These are phyloP conservation scores for Equus przewalskii DNA, from an alignment of 2,113 vertebrate species.

Conservation along the genomic window DNA sequence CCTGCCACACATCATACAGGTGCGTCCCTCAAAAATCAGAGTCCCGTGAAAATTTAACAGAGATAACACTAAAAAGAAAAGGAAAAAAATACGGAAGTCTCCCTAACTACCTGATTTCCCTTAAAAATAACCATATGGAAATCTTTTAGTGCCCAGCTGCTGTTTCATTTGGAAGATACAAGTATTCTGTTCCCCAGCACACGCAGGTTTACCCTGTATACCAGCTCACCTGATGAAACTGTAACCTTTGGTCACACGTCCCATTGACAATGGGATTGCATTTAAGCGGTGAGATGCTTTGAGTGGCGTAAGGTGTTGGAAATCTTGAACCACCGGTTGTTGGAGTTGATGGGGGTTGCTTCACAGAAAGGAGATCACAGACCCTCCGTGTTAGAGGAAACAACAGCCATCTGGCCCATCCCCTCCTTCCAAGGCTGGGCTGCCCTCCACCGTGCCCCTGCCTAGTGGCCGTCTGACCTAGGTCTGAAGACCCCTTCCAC, in stretches of 20 bases:
- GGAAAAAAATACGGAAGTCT: background rate
- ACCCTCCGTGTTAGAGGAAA: background rate
- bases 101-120: background rate
- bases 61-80: background rate
- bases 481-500: background rate
- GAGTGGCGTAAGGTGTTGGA: background rate
- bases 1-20: background rate
- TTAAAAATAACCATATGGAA: background rate
- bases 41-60: background rate
- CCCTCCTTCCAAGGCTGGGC: background rate
- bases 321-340: background rate
- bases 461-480: too few relatives aligned
- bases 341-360: background rate
- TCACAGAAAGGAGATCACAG: background rate
- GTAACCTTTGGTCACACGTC: background rate
- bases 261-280: background rate
- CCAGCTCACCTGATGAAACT: background rate
- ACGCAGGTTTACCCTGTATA: too few relatives aligned
- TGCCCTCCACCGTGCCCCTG: accelerated
- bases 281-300: background rate
- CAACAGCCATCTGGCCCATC: too few relatives aligned
- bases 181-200: background rate
- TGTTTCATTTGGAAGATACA: background rate
- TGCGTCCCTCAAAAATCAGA: background rate
- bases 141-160: background rate